Conservation (phyloP, 35 echinoderm and acorn worm species). For the Ophioderma brevispina region DNA sequence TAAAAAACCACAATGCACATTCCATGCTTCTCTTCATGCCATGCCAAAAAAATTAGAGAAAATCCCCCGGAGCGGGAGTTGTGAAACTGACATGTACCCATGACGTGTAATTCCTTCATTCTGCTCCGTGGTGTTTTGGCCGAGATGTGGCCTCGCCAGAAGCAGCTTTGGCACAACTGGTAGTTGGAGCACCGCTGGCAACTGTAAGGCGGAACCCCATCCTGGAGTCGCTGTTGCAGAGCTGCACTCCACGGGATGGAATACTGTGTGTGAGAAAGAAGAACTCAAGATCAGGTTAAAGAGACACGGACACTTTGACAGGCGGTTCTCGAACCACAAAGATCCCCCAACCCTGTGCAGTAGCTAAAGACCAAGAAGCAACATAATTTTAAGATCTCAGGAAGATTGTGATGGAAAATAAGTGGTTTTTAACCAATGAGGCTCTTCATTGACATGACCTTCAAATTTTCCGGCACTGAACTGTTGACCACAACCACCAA, state of each 20-base stretch:
- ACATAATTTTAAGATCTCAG: too few species aligned
- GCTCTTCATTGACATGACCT: too few species aligned
- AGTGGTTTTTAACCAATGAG: too few species aligned
- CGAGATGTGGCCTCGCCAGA: conserved; percentile 93
- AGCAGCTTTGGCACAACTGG: conserved; percentile 97
- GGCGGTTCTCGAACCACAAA: too few species aligned
- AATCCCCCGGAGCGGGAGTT: neutral
- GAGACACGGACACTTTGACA: too few species aligned
- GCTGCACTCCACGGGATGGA: conserved; percentile 95
- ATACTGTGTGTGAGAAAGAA: conserved; percentile 63
- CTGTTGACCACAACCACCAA: too few species aligned
- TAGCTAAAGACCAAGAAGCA: too few species aligned
- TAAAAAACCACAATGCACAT: too few species aligned
- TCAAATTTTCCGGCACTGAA: too few species aligned
- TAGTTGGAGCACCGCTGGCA: conserved; percentile 96
- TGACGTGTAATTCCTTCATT: conserved; percentile 97
- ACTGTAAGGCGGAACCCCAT: conserved; percentile 99
- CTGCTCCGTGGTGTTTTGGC: conserved; percentile 89
- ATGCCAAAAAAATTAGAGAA: neutral
- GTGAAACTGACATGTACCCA: conserved; percentile 59
- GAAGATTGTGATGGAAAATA: too few species aligned
- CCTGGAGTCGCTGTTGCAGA: conserved; percentile 90
- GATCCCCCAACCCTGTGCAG: too few species aligned
- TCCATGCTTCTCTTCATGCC: neutral
- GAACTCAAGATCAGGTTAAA: conserved; percentile 64